Conservation (phyloP, 1,140 invertebrate species). For the Bombus impatiens region DNA sequence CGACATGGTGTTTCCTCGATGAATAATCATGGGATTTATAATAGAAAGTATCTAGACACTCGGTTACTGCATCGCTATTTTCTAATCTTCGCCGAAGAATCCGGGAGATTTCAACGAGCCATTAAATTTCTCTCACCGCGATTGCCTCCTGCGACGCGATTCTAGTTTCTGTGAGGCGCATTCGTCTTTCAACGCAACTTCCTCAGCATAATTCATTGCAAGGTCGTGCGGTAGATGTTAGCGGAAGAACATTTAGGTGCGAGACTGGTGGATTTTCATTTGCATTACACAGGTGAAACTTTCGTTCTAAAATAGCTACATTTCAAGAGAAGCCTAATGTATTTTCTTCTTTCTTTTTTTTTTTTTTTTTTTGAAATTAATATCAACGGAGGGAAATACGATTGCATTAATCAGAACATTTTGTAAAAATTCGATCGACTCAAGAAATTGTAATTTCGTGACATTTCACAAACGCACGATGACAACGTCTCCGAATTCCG, state of each 20-base stretch:
- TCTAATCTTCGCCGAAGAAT: conserved; percentile 62
- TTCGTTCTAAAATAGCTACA: background rate
- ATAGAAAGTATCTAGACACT: conserved; percentile 59
- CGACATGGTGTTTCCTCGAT: background rate
- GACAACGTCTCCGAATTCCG: too few relatives aligned
- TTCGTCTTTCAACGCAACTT: background rate
- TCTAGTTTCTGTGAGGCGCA: background rate
- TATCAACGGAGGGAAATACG: too few relatives aligned
- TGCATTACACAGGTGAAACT: background rate
- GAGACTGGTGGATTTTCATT: background rate
- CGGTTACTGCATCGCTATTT: conserved; percentile 67
- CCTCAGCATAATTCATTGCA: background rate
- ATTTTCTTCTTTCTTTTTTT: too few relatives aligned
- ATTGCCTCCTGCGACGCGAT: conserved; percentile 30
- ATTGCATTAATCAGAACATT: too few relatives aligned
- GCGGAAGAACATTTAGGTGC: background rate
- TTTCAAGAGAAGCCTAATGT: background rate
- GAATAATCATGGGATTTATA: conserved; percentile 52
- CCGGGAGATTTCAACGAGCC: conserved; percentile 57
- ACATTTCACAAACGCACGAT: too few relatives aligned
- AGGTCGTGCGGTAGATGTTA: background rate
- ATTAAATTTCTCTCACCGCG: conserved; percentile 74
- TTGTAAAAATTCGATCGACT: too few relatives aligned
- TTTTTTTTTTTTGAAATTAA: too few relatives aligned
- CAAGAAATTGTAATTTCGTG: too few relatives aligned